These are phyloP conservation scores for Gorsachius goisagi DNA, from an alignment of 2,113 vertebrate genomes.

Conservation along the genomic window DNA sequence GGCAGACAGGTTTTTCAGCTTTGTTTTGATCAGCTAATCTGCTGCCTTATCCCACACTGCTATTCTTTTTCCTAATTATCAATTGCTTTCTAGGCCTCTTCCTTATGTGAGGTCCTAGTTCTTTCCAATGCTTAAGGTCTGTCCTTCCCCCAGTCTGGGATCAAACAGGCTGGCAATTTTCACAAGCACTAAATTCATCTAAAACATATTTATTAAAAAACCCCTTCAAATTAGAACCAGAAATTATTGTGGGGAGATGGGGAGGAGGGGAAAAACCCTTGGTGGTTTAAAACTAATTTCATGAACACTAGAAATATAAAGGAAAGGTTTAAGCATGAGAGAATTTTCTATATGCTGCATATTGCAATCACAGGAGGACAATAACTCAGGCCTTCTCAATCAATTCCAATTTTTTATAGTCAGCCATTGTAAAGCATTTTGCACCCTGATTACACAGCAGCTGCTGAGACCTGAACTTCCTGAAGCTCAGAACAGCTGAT, in stretches of 20 bases:
- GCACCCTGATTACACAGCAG: slow-evolving; percentile 44
- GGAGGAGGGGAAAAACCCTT: not conserved
- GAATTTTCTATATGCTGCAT: slow-evolving; percentile 12
- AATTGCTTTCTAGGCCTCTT: not conserved
- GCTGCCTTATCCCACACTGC: not conserved
- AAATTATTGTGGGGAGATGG: not conserved
- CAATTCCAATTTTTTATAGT: slow-evolving; percentile 43
- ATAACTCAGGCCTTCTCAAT: slow-evolving; percentile 58
- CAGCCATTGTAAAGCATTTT: slow-evolving; percentile 38
- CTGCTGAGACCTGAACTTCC: slow-evolving; percentile 57
- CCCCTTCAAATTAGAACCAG: slow-evolving; percentile 1
- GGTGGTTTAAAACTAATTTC: slow-evolving; percentile 48
- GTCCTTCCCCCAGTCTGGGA: not conserved
- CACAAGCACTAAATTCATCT: not conserved
- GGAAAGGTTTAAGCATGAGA: slow-evolving; percentile 22
- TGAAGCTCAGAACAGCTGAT: slow-evolving; percentile 57
- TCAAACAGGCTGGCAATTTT: not conserved
- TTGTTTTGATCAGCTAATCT: not conserved
- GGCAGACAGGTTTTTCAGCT: not conserved
- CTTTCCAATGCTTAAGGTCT: not conserved
- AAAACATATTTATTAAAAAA: slow-evolving; percentile 14
- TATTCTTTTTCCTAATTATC: not conserved
- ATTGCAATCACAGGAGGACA: slow-evolving; percentile 37
- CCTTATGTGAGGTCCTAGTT: not conserved
- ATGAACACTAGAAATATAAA: slow-evolving; percentile 24